phyloP scores from a whole-genome alignment of 2,888 invertebrate genomes.

The Lycia hirtaria region DNA sequence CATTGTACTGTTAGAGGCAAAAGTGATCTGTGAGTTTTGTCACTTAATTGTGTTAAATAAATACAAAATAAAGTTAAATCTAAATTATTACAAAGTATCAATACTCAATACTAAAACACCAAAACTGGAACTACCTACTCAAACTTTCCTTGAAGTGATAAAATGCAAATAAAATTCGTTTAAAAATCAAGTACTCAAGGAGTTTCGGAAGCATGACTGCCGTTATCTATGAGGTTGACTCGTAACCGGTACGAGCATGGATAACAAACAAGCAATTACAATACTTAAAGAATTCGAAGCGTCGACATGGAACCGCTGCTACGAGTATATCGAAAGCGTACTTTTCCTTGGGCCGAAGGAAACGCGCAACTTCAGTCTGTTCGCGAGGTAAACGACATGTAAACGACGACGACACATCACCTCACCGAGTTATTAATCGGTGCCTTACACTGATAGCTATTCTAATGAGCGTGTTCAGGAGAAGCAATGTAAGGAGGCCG shows the following conservation, averaged over 20 bases:
- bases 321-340: conserved; percentile 7
- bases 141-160: conserved; percentile 27
- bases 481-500: conserved; percentile 77
- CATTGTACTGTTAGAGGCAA: too few species aligned
- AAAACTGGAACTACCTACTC: too few species aligned
- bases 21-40: too few species aligned
- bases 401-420: conserved; percentile 74
- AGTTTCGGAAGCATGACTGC: conserved; percentile 49
- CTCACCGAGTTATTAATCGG: conserved; percentile 79
- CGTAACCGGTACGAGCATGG: conserved; percentile 62
- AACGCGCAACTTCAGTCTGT: conserved; percentile 51
- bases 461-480: conserved; percentile 79
- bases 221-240: conserved; percentile 65
- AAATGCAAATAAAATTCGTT: conserved; percentile 38
- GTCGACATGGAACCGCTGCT: conserved; percentile 53
- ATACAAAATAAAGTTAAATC: not conserved
- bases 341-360: conserved; percentile 66
- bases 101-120: not conserved
- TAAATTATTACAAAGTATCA: not conserved
- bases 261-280: conserved; percentile 72
- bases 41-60: not conserved
- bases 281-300: conserved; percentile 66
- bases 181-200: conserved; percentile 58
- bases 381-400: conserved; percentile 81
- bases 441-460: conserved; percentile 81